These are phyloP conservation scores for Montipora capricornis DNA, from an alignment of 64 coral and sea anemone species.

Conservation along the genomic window DNA sequence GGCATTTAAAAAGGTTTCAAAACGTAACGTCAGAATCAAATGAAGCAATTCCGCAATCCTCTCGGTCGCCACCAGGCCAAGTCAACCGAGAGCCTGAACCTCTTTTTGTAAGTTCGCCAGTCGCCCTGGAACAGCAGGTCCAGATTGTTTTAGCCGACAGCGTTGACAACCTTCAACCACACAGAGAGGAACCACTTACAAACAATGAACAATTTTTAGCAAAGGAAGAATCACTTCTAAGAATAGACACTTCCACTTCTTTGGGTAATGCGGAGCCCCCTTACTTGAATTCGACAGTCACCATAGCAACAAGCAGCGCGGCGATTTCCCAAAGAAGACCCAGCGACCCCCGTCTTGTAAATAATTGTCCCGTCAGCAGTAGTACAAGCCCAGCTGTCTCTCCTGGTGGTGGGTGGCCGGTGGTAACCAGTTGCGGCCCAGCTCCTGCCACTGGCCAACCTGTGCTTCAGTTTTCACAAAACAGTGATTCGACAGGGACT, in stretches of 20 bases:
- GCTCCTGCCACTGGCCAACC: background rate
- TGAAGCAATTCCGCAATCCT: background rate
- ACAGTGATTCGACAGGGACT: constrained; percentile 64
- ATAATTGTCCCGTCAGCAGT: constrained; percentile 63
- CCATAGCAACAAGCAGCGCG: background rate
- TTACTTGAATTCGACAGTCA: background rate
- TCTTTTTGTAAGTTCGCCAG: constrained; percentile 48
- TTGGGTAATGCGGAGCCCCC: constrained; percentile 9
- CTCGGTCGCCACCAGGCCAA: background rate
- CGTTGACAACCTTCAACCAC: constrained; percentile 38
- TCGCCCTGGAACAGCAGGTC: constrained; percentile 55
- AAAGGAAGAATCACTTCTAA: constrained; percentile 13
- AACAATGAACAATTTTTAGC: constrained; percentile 38
- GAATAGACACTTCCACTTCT: constrained; percentile 24
- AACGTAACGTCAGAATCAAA: constrained; percentile 30
- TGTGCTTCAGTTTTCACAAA: constrained; percentile 19
- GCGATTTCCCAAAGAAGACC: constrained; percentile 58
- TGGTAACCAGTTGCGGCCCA: constrained; percentile 1
- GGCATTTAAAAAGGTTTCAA: constrained; percentile 70
- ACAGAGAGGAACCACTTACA: constrained; percentile 37
- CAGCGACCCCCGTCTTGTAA: constrained; percentile 83
- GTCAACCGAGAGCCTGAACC: constrained; percentile 15
- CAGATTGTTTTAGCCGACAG: constrained; percentile 61
- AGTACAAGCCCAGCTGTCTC: constrained; percentile 26
- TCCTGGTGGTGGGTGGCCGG: constrained; percentile 13